Evolutionary conservation across 2,113 vertebrate species (phyloP), one percentile per base, ranked within the genome.

Genomic region (Cariama cristata): DNA sequence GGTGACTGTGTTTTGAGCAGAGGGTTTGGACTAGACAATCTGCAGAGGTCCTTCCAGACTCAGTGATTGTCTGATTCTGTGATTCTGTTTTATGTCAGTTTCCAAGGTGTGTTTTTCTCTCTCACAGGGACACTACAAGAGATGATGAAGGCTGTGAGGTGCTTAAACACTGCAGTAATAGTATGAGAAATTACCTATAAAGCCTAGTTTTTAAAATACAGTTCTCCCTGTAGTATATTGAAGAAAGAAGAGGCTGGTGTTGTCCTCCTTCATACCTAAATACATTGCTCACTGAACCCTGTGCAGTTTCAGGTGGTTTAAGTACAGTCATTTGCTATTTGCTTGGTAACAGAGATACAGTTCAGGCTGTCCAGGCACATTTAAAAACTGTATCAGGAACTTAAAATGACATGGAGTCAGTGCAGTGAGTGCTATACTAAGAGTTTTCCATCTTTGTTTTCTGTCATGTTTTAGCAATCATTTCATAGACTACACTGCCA

Each of bases 311-410:
- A 76, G 73, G 40, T 93, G 33, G 50, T 86, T 60, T 68, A 81
- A 86, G 33, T 60, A 35, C 38, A 72, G 52, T 71, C 79, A 89
- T 89, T 91, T 93, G 33, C 59, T 77, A 47, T 92, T 93, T 97
- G 52, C n/a, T 84, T 42, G 56, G 18, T 79, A 86, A 64, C 35
- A 60, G 49, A 59, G 53, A 75, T 44, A 58, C 8, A 60, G 58
- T 94, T 95, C 88, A 64, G 69, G 33, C 73, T 89, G 73, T 53
- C 86, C 64, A 69, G 53, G 35, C 28, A 79, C 20, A 44, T 96
- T 79, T 81, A 89, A 91, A 56, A 90, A 23, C 32, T 67, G 20
- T 52, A 53, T 86, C 38, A 79, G 33, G 60, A 81, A 22, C 75
- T 81, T 75, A 64, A 81, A 82, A 72, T 79, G 49, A 76, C 40